A percentile compares a stretch with the other conserved stretches of the same genome.
These are phyloP conservation scores for Passerina amoena DNA, from an alignment of 2,113 vertebrate genomes.

Conservation along the genomic window DNA sequence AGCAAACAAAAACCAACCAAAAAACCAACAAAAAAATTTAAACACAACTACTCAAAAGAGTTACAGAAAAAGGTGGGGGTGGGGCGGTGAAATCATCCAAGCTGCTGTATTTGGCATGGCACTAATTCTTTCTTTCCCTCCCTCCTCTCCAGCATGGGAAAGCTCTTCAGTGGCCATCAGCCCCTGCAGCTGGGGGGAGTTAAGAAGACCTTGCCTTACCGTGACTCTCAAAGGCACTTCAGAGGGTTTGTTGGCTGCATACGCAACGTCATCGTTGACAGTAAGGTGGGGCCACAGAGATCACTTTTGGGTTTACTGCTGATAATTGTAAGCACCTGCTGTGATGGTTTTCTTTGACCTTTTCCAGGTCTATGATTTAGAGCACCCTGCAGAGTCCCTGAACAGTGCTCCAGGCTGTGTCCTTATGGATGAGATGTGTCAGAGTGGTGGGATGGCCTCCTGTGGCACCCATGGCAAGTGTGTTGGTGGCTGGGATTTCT, in stretches of 20 bases:
- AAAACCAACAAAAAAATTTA: background rate
- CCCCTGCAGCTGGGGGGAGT: slow-evolving; percentile 88
- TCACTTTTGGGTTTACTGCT: background rate
- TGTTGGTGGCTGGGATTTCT: slow-evolving; percentile 82
- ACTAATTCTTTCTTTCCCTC: background rate
- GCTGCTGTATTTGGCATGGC: background rate
- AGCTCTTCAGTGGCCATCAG: slow-evolving; percentile 81
- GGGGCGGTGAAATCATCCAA: background rate
- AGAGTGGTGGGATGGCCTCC: slow-evolving; percentile 70
- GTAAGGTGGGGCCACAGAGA: slow-evolving; percentile 74
- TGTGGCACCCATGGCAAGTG: slow-evolving; percentile 85
- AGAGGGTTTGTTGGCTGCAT: slow-evolving; percentile 84
- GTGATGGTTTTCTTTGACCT: background rate
- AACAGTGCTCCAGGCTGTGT: slow-evolving; percentile 81
- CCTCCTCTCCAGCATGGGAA: slow-evolving; percentile 1
- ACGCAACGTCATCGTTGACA: slow-evolving; percentile 83
- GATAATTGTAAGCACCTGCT: background rate
- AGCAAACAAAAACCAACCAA: too few relatives aligned
- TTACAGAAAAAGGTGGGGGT: fast-evolving
- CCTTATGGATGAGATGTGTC: slow-evolving; percentile 79
- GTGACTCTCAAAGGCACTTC: slow-evolving; percentile 54
- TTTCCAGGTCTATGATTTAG: slow-evolving; percentile 84
- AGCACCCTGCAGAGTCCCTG: slow-evolving; percentile 80
- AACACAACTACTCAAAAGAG: background rate
- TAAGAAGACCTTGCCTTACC: slow-evolving; percentile 72